These are phyloP conservation scores for Pygoscelis adeliae DNA, from an alignment of 2,113 vertebrate species.

Conservation along the genomic window DNA sequence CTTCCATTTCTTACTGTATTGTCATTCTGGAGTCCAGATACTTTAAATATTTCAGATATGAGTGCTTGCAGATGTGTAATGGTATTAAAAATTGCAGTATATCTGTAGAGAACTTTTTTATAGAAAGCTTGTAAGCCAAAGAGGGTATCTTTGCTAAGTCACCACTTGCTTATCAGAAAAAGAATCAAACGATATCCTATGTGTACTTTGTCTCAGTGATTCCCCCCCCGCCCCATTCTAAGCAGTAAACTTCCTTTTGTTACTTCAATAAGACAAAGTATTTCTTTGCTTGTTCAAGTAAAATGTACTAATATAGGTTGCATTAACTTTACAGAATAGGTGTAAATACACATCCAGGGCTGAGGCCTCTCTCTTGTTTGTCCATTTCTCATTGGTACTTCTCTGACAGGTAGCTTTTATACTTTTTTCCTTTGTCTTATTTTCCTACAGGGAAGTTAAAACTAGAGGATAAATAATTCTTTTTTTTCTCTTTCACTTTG, in stretches of 20 bases:
- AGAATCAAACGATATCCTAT: neutral
- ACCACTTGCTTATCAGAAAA: neutral
- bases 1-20: neutral
- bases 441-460: neutral
- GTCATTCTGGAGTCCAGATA: neutral
- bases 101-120: neutral
- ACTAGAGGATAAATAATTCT: neutral
- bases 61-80: neutral
- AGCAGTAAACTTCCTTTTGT: neutral
- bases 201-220: rapidly evolving
- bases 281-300: neutral
- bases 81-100: neutral
- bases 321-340: neutral
- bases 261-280: neutral
- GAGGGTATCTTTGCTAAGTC: neutral
- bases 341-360: neutral
- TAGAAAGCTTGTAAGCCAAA: rapidly evolving
- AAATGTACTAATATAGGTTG: neutral
- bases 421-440: neutral
- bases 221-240: neutral
- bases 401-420: neutral
- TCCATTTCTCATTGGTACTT: neutral
- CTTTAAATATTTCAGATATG: neutral
- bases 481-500: neutral
- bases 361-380: neutral